These are phyloP conservation scores for Protonemura montana DNA, from an alignment of 2,888 invertebrate species.

Conservation along the genomic window DNA sequence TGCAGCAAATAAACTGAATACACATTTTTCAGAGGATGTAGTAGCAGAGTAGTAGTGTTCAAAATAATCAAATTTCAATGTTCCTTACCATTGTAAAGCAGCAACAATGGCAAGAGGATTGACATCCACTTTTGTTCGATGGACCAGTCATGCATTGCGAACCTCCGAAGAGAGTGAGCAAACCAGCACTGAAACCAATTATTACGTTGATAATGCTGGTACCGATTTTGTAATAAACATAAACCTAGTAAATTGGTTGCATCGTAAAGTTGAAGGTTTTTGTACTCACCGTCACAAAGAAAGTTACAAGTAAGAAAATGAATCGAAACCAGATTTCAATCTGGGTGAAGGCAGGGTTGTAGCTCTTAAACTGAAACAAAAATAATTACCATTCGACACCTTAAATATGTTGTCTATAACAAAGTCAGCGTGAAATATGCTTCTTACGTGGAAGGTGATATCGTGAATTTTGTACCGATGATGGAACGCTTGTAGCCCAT, in stretches of 20 bases:
- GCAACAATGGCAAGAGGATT: conserved; percentile 81
- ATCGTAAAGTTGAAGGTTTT: too few relatives aligned
- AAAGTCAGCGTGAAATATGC: too few relatives aligned
- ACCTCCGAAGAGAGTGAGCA: conserved; percentile 85
- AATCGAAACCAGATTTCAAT: conserved; percentile 97
- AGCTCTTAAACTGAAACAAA: conserved; percentile 87
- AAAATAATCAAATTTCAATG: too few relatives aligned
- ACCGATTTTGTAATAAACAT: neutral
- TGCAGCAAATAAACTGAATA: too few relatives aligned
- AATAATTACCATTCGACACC: conserved; percentile 43
- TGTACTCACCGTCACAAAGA: conserved; percentile 82
- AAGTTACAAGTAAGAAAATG: conserved; percentile 87
- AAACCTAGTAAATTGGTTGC: too few relatives aligned
- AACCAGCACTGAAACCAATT: conserved; percentile 85
- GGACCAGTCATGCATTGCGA: conserved; percentile 91
- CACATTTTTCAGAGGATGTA: too few relatives aligned
- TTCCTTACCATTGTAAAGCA: conserved; percentile 89
- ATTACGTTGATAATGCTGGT: neutral
- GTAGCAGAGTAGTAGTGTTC: too few relatives aligned
- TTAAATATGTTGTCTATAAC: too few relatives aligned
- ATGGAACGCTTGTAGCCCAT: conserved; percentile 84
- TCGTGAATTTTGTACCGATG: conserved; percentile 84
- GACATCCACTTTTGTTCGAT: conserved; percentile 98
- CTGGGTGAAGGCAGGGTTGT: conserved; percentile 95
- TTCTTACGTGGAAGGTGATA: conserved; percentile 82